These are phyloP conservation scores for Cinclus cinclus DNA, from an alignment of 2,113 vertebrate species.

Conservation along the genomic window DNA sequence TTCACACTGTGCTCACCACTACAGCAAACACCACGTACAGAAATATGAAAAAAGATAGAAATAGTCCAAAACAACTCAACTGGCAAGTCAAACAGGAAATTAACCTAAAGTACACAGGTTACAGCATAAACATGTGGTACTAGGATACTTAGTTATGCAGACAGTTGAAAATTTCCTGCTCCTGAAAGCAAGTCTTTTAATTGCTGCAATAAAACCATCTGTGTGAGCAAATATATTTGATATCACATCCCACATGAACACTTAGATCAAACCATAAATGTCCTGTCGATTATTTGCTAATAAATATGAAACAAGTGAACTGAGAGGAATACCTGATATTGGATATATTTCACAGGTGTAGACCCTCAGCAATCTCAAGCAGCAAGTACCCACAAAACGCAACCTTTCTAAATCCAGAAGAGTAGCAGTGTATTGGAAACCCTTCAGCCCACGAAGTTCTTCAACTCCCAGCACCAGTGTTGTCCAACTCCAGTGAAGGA, in stretches of 20 bases:
- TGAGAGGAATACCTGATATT: slow-evolving; percentile 83
- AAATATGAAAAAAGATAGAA: background rate
- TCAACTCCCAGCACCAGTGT: slow-evolving; percentile 95
- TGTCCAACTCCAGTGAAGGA: slow-evolving; percentile 99
- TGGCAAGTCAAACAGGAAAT: background rate
- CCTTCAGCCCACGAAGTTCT: slow-evolving; percentile 94
- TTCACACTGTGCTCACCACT: background rate
- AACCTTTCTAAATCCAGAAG: slow-evolving; percentile 94
- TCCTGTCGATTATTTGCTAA: background rate
- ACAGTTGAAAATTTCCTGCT: background rate
- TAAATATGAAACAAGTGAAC: background rate
- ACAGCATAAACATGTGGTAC: background rate
- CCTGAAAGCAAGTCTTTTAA: background rate
- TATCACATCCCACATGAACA: background rate
- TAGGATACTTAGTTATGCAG: background rate
- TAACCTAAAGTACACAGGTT: background rate
- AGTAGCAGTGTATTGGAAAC: slow-evolving; percentile 97
- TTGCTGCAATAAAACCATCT: background rate
- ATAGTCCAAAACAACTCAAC: background rate
- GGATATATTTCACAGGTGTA: slow-evolving; percentile 99
- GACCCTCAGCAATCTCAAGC: slow-evolving; percentile 91
- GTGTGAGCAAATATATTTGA: background rate
- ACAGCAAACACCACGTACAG: background rate
- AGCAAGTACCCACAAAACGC: slow-evolving; percentile 95
- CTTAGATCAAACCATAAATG: background rate